Conservation (phyloP, 2,797 vertebrate genomes). For the Setipinna tenuifilis region DNA sequence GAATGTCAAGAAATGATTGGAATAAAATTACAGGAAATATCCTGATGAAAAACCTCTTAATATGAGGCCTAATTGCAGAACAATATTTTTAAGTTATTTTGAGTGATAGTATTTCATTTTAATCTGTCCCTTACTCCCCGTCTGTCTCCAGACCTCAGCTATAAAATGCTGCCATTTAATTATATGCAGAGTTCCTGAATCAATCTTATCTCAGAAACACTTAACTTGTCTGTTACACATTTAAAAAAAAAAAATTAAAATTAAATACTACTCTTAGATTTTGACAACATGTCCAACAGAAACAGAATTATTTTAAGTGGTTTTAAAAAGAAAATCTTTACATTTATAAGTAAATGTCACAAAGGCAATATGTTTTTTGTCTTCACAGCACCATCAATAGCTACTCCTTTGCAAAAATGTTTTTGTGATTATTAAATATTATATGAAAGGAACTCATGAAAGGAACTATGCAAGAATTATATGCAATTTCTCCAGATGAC, state of each 20-base stretch:
- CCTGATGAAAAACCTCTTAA: conserved; percentile 1
- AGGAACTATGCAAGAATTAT: too few relatives aligned
- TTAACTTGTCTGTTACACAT: neutral
- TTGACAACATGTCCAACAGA: neutral
- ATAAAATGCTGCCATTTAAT: neutral
- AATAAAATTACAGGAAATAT: conserved; percentile 25
- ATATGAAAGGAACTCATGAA: too few relatives aligned
- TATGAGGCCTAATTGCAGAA: neutral
- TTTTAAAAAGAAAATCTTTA: neutral
- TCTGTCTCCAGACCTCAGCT: neutral
- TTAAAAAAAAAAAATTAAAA: neutral
- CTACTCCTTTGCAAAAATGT: neutral
- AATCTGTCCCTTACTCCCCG: neutral
- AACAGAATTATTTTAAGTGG: neutral
- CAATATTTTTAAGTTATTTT: conserved; percentile 21
- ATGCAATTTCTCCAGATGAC: too few relatives aligned
- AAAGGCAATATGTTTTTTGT: neutral
- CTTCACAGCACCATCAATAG: neutral
- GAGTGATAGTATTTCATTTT: conserved; percentile 19
- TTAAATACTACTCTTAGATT: neutral
- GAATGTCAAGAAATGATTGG: conserved; percentile 18
- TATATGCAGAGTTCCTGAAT: neutral
- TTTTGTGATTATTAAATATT: neutral
- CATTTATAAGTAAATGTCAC: neutral
- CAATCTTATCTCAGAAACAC: neutral